phyloP scores from a whole-genome alignment of 1,140 invertebrate genomes.

The Eriocheir sinensis region DNA sequence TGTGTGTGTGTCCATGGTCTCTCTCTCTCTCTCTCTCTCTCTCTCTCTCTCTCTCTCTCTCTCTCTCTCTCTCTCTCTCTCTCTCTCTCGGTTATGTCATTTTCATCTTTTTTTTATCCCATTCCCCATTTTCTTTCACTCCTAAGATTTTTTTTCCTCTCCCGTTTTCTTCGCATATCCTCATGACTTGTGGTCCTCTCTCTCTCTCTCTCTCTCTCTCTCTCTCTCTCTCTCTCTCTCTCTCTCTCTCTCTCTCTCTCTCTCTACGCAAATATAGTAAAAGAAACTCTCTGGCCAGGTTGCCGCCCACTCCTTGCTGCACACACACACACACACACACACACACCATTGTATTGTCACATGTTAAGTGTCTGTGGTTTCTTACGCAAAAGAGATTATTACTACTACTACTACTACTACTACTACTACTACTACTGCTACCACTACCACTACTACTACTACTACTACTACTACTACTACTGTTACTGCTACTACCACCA shows the following conservation, averaged over 20 bases:
- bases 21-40: not conserved
- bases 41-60: not conserved
- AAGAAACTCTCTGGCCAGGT: no score
- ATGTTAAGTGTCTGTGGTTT: no score
- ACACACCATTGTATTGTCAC: no score
- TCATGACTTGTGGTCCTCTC: not conserved
- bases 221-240: not conserved
- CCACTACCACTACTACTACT: not conserved
- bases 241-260: not conserved
- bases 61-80: conserved; percentile 32
- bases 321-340: no score
- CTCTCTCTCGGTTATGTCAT: not conserved
- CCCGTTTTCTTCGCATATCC: not conserved
- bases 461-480: not conserved
- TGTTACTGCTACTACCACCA: no score
- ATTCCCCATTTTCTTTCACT: not conserved
- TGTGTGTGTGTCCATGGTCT: no score
- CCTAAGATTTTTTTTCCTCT: not conserved
- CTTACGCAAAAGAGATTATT: no score
- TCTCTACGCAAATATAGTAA: no score
- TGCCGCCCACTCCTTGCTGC: no score
- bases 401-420: not conserved
- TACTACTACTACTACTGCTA: conserved; percentile 14
- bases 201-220: not conserved
- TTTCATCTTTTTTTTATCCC: not conserved